These are phyloP conservation scores for Zenarchopterus dispar DNA, from an alignment of 2,797 vertebrate genomes.

Conservation along the genomic window DNA sequence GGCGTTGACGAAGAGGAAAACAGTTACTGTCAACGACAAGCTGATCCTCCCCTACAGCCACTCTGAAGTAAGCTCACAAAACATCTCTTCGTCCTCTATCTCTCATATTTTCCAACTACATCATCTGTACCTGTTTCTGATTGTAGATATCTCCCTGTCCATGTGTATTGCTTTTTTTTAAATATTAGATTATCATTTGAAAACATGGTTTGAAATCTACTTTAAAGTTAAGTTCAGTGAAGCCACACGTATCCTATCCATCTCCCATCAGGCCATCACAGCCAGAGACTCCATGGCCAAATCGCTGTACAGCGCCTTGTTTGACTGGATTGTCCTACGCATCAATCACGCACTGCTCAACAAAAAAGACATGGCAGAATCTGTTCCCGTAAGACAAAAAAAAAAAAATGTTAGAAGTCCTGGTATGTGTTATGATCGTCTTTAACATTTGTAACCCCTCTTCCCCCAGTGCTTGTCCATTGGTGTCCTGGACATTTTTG, in stretches of 20 bases:
- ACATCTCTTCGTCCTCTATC: slow-evolving; percentile 2
- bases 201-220: too few species aligned
- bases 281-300: slow-evolving; percentile 99
- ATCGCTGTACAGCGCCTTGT: slow-evolving; percentile 96
- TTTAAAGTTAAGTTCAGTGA: background rate
- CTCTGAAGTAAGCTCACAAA: slow-evolving; percentile 80
- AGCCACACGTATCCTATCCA: background rate
- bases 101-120: slow-evolving; percentile 2
- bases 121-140: background rate
- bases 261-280: slow-evolving; percentile 88
- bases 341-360: slow-evolving; percentile 98
- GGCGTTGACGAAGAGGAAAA: slow-evolving; percentile 97
- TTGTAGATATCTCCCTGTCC: background rate
- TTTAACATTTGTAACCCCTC: too few species aligned
- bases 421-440: background rate
- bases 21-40: slow-evolving; percentile 96
- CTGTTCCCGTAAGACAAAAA: slow-evolving; percentile 85
- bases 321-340: slow-evolving; percentile 97
- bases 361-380: slow-evolving; percentile 97
- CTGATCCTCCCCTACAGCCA: slow-evolving; percentile 97
- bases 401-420: background rate
- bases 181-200: too few species aligned
- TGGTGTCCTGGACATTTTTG: slow-evolving; percentile 97
- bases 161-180: too few species aligned
- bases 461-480: slow-evolving; percentile 94